These are phyloP conservation scores for Stomorhina lunata DNA, from an alignment of 2,888 invertebrate genomes.

Conservation along the genomic window DNA sequence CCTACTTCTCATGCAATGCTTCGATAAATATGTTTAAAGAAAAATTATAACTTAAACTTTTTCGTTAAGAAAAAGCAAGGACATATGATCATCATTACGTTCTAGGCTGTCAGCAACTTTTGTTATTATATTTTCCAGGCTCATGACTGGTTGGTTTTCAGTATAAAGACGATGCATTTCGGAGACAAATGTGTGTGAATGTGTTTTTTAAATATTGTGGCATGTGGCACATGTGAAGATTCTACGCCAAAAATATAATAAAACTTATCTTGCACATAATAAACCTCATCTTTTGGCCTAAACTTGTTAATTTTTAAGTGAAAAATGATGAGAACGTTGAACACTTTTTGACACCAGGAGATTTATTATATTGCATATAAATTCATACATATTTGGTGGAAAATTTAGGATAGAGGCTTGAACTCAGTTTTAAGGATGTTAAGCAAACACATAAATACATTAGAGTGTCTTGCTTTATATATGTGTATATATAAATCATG, in stretches of 20 bases:
- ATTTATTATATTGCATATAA: neutral
- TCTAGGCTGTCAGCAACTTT: neutral
- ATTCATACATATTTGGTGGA: neutral
- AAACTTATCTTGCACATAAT: neutral
- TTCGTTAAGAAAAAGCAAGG: too few relatives aligned
- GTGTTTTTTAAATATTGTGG: too few relatives aligned
- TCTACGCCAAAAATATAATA: neutral
- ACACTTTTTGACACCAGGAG: neutral
- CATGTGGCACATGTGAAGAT: neutral
- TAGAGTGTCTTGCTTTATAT: too few relatives aligned
- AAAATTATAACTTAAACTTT: too few relatives aligned
- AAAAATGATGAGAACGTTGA: neutral
- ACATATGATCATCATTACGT: too few relatives aligned
- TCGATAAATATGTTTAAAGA: too few relatives aligned
- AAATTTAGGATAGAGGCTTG: neutral
- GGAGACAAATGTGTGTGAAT: neutral
- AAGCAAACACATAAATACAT: too few relatives aligned
- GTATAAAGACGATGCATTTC: neutral
- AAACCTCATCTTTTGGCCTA: neutral
- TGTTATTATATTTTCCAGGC: neutral
- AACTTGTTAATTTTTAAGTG: neutral
- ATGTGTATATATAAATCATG: too few relatives aligned
- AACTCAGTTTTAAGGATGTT: neutral
- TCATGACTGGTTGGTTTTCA: too few relatives aligned
- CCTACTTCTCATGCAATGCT: too few relatives aligned